These are phyloP conservation scores for Ovibos moschatus DNA, from an alignment of 2,113 vertebrate genomes.

Conservation along the genomic window DNA sequence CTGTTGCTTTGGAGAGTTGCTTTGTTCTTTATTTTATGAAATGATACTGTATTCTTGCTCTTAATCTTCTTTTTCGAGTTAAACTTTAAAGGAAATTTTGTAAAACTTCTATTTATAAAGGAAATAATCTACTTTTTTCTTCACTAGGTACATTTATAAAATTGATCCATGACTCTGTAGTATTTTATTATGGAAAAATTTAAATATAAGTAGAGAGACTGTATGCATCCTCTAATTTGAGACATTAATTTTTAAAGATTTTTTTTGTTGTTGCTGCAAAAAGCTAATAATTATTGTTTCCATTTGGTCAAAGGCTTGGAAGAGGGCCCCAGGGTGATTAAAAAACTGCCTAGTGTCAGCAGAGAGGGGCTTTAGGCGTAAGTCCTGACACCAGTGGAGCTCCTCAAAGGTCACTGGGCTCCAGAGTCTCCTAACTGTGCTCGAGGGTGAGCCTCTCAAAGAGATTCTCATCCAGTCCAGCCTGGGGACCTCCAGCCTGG, in stretches of 20 bases:
- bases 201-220: neutral
- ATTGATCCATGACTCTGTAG: neutral
- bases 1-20: neutral
- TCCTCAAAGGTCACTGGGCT: neutral
- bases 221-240: neutral
- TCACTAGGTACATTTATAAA: constrained; percentile 10
- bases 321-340: neutral
- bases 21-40: constrained; percentile 27
- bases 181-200: neutral
- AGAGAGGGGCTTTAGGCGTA: neutral
- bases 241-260: neutral
- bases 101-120: constrained; percentile 20
- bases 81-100: constrained; percentile 23
- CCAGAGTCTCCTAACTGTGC: neutral
- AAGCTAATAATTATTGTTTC: neutral
- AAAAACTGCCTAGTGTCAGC: neutral
- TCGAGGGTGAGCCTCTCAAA: neutral
- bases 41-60: constrained; percentile 18
- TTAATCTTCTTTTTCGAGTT: constrained; percentile 15
- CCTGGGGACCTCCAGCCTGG: neutral
- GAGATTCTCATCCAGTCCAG: neutral
- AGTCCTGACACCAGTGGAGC: neutral
- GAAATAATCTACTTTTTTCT: constrained; percentile 12
- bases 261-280: neutral
- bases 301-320: neutral